These are phyloP conservation scores for Cardinalis cardinalis DNA, from an alignment of 2,113 vertebrate genomes.

Conservation along the genomic window DNA sequence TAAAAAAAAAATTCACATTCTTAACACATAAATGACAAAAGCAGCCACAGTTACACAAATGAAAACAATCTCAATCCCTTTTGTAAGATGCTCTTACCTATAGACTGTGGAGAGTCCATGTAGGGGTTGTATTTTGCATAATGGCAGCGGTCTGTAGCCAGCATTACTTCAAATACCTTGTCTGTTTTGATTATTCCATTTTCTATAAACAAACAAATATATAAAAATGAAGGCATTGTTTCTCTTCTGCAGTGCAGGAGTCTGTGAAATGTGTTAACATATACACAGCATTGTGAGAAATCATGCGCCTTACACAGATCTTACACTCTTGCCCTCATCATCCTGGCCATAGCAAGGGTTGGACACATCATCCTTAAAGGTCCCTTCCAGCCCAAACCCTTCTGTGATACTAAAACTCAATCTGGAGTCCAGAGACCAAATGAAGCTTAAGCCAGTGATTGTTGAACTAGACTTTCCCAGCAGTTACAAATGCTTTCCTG, in stretches of 20 bases:
- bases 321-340: neutral
- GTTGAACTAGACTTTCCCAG: neutral
- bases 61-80: neutral
- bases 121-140: conserved; percentile 97
- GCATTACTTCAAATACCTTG: conserved; percentile 97
- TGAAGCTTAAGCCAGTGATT: neutral
- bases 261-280: neutral
- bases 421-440: neutral
- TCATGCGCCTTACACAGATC: neutral
- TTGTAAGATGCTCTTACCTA: conserved; percentile 79
- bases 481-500: neutral
- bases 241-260: neutral
- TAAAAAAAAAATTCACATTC: neutral
- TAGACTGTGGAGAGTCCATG: conserved; percentile 98
- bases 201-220: conserved; percentile 74
- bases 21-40: neutral
- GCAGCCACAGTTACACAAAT: neutral
- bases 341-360: neutral
- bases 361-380: neutral
- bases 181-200: conserved; percentile 99
- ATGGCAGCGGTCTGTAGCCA: conserved; percentile 91
- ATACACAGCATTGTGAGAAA: neutral
- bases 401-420: neutral
- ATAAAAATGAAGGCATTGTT: neutral
- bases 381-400: neutral